Evolutionary conservation across 2,888 invertebrate genomes (phyloP), one percentile per base, ranked within the genome.

Genomic region (Lasioglossum marginatum): DNA sequence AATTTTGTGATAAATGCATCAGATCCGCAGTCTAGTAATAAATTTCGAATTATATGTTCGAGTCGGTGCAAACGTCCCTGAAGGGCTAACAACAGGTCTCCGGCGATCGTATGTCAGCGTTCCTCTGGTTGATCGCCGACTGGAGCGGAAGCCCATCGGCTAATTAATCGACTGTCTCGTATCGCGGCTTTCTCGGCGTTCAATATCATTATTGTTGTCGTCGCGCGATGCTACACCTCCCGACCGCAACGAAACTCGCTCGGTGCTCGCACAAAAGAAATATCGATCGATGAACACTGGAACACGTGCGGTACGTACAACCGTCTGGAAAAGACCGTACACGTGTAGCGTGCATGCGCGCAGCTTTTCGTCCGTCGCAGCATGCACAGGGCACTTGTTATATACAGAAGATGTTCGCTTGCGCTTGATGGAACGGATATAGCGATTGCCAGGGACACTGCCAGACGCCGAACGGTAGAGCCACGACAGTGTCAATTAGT

Each of bases 221-320:
- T 27, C 12, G 57, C 19, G 19, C 3, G 60, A 70, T 60, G 57
- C 63, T 79, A 79, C 74, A 34, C 34, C 70, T 74, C 48, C 27
- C 68, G 34, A 81, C 52, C 76, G 79, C 75, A 45, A 66, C 76
- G 76, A 72, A 83, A 83, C 37, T 71, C 52, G 45, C 77, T 73
- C 37, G 70, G 63, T 73, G 77, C 77, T 76, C 76, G 78, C 81
- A 48, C 81, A 57, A 73, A 77, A 77, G 63, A 79, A 45, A 72
- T 79, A 82, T 79, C 79, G 81, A 86, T 89, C 89, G 84, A 86
- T 90, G 75, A 82, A 75, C 82, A 76, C 82, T 73, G 45, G 37
- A 37, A 68, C 57, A 77, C 82, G 60, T 63, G 71, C 45, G 82
- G 72, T 82, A 73, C 83, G 72, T 82, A 77, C 83, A 63, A 52